phyloP scores from a whole-genome alignment of 2,888 invertebrate genomes.

The Isotomurus palustris region DNA sequence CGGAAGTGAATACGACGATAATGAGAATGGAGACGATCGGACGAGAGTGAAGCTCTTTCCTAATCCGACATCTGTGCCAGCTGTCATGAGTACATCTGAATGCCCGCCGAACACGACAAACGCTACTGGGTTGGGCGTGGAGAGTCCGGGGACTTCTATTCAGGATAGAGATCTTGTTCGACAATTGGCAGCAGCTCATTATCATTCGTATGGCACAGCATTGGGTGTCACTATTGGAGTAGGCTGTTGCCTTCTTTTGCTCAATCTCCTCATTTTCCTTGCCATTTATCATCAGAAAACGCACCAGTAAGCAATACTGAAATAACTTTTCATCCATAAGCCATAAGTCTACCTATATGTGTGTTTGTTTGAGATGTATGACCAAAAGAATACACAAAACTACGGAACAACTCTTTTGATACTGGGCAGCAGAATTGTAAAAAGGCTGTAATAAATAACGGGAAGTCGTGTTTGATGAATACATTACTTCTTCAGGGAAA shows the following conservation, averaged over 20 bases:
- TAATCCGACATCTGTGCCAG: conserved; percentile 43
- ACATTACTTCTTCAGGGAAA: too few species aligned
- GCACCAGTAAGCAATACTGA: conserved; percentile 43
- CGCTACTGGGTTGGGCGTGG: conserved; percentile 21
- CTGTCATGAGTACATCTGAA: conserved; percentile 44
- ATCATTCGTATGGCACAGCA: conserved; percentile 83
- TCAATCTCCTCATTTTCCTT: conserved; percentile 46
- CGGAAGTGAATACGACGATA: neutral
- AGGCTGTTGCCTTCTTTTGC: conserved; percentile 53
- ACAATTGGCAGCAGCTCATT: conserved; percentile 62
- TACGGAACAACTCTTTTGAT: too few species aligned
- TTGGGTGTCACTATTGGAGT: conserved; percentile 85
- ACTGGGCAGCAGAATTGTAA: too few species aligned
- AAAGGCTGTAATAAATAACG: too few species aligned
- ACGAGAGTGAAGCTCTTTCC: conserved; percentile 1
- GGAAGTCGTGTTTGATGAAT: too few species aligned
- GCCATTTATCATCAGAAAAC: conserved; percentile 47
- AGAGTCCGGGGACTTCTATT: conserved; percentile 24
- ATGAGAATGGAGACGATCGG: neutral
- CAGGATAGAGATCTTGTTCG: conserved; percentile 48
- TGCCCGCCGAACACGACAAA: conserved; percentile 45
- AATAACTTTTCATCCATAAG: too few species aligned
- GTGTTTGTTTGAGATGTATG: too few species aligned
- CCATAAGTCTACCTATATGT: too few species aligned
- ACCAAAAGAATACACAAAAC: too few species aligned